Conservation (phyloP, 1,140 invertebrate species). For the Drosophila pseudoobscura region DNA sequence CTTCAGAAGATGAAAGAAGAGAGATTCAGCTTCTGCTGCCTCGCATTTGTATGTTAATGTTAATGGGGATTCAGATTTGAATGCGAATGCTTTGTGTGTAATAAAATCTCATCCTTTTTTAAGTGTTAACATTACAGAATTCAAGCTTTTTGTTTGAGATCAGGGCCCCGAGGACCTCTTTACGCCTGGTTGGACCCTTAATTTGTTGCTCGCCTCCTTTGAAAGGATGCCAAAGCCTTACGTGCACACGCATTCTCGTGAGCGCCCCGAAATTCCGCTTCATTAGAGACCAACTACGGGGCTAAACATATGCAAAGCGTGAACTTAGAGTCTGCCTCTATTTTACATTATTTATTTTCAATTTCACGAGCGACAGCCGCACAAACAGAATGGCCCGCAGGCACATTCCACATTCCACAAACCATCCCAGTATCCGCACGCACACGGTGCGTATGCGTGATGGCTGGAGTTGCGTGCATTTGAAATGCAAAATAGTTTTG, state of each 20-base stretch:
- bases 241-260: too few relatives aligned
- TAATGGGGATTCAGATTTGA: conserved; percentile 64
- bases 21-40: conserved; percentile 29
- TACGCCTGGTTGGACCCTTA: conserved; percentile 58
- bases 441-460: conserved; percentile 66
- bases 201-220: conserved; percentile 52
- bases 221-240: conserved; percentile 8
- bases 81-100: conserved; percentile 51
- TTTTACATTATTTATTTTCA: conserved; percentile 73
- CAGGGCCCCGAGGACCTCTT: conserved; percentile 16
- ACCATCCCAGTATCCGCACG: not conserved
- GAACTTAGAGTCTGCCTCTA: conserved; percentile 18
- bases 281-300: conserved; percentile 44
- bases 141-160: conserved; percentile 50
- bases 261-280: conserved; percentile 33
- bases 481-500: conserved; percentile 75
- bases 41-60: conserved; percentile 69
- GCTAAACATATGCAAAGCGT: conserved; percentile 46
- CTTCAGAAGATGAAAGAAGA: conserved; percentile 52
- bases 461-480: conserved; percentile 58
- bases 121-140: conserved; percentile 68
- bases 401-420: not conserved
- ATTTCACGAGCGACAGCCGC: conserved; percentile 43
- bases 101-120: conserved; percentile 67
- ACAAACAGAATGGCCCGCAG: conserved; percentile 35